A percentile compares a stretch with the other conserved stretches of the same genome.
Conservation (phyloP, 2,113 vertebrate genomes). For the Dromaius novaehollandiae region DNA sequence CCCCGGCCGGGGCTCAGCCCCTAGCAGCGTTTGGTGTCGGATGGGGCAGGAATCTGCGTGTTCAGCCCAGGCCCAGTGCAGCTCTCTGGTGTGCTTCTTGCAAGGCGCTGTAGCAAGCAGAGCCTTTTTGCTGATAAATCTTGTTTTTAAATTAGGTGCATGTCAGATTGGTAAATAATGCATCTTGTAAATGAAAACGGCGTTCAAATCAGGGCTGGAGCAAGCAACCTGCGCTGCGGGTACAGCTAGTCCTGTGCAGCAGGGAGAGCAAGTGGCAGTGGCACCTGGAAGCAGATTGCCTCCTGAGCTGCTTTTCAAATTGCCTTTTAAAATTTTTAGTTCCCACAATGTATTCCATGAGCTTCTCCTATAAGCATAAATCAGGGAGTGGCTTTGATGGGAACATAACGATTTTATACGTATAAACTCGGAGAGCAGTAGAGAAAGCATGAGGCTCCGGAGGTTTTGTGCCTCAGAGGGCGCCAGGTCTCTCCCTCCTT, state of each 20-base stretch:
- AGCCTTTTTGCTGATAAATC: constrained; percentile 45
- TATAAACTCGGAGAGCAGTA: not conserved
- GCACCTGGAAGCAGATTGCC: not conserved
- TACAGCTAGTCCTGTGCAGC: not conserved
- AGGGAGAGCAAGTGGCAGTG: not conserved
- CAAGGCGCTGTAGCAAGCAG: not conserved
- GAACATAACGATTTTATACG: not conserved
- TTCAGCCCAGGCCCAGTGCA: not conserved
- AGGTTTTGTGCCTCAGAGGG: not conserved
- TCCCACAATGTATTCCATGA: not conserved
- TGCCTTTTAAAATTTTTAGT: not conserved
- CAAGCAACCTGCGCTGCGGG: not conserved
- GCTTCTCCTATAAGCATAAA: not conserved
- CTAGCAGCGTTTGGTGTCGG: not conserved
- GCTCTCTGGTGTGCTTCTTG: not conserved
- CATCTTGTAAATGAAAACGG: not conserved
- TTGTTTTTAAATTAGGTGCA: constrained; percentile 38
- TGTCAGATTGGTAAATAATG: constrained; percentile 51
- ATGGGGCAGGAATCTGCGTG: not conserved
- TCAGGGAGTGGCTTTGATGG: not conserved
- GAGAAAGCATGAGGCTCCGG: not conserved
- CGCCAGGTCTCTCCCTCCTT: not conserved
- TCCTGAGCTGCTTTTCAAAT: not conserved
- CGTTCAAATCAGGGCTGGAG: not conserved
- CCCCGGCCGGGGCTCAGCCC: not conserved